Base-by-base conservation (phyloP, 2,888 invertebrate genomes). In the Ypsolopha sequella region DNA sequence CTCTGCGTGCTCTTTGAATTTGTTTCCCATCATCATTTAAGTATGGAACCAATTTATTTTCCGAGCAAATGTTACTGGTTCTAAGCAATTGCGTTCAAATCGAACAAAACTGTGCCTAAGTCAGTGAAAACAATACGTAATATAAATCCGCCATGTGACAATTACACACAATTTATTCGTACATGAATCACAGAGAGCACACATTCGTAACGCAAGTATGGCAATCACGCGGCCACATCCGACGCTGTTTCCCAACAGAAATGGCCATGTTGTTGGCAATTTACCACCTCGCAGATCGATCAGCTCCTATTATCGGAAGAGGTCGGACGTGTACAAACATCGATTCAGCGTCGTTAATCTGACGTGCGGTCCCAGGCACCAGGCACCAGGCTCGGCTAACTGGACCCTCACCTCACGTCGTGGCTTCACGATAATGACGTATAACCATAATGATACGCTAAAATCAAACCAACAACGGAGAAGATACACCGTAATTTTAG, bases 281-380 rank as follows among this genome's bases (percentile, higher is more conserved):
- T 84, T 78, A 78, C 77, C 72, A 75, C 63, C 70, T 72, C 69
- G 62, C 67, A 76, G 79, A 76, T 80, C 76, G 81, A 81, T 82
- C 85, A 80, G 74, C 73, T 76, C 73, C 74, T 73, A 82, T 84
- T 86, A 85, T 81, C 75, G 76, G 80, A 69, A 76, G 84, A 79
- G 82, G 81, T 82, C 76, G 82, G 78, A 84, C 85, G 85, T 85
- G 86, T 84, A 78, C 81, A 86, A 85, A 85, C 85, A 86, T 77
- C 80, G 77, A 80, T 80, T 81, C 82, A 74, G 77, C 73, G 78
- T 80, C 78, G 81, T 82, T 85, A 80, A 79, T 80, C 73, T 73
- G 67, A 63, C 70, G 66, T 66, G 66, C 66, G 65, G 73, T 71
- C 73, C 59, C 63, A 54, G 57, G 14, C 61, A 73, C 59, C 63